Conservation (phyloP, 2,888 invertebrate species). For the Strigamia crassipes region DNA sequence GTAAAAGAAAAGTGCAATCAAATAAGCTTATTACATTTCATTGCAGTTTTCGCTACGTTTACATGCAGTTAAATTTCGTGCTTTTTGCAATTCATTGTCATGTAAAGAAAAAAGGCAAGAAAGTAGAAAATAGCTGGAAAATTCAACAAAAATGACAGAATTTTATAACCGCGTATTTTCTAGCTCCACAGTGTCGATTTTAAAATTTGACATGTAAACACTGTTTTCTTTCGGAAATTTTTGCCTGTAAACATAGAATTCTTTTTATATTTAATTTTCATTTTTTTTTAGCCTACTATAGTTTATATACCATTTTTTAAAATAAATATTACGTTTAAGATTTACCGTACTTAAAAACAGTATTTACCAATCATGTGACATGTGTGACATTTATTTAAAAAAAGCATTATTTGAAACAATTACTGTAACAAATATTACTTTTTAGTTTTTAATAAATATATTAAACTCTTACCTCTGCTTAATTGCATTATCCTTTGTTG, state of each 20-base stretch:
- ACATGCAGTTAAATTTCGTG: not conserved
- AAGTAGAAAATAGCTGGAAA: no score
- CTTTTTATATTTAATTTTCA: not conserved
- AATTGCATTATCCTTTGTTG: not conserved
- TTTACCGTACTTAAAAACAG: not conserved
- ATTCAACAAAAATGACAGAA: no score
- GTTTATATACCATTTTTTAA: not conserved
- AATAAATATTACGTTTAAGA: not conserved
- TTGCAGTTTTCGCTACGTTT: not conserved
- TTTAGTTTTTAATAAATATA: not conserved
- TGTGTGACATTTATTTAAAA: not conserved
- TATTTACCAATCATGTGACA: not conserved
- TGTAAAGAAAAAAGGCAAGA: not conserved
- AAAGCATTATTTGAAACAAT: not conserved
- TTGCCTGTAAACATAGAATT: not conserved
- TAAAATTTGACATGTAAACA: no score
- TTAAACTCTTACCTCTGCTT: slow-evolving; percentile 23
- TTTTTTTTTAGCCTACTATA: not conserved
- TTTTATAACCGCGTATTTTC: no score
- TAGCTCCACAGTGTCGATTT: no score
- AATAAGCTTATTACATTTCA: not conserved
- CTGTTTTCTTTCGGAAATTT: not conserved
- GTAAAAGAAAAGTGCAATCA: no score
- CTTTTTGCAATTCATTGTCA: no score
- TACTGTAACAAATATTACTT: not conserved